These are phyloP conservation scores for Hylaeus anthracinus DNA, from an alignment of 1,140 invertebrate genomes.

Conservation along the genomic window DNA sequence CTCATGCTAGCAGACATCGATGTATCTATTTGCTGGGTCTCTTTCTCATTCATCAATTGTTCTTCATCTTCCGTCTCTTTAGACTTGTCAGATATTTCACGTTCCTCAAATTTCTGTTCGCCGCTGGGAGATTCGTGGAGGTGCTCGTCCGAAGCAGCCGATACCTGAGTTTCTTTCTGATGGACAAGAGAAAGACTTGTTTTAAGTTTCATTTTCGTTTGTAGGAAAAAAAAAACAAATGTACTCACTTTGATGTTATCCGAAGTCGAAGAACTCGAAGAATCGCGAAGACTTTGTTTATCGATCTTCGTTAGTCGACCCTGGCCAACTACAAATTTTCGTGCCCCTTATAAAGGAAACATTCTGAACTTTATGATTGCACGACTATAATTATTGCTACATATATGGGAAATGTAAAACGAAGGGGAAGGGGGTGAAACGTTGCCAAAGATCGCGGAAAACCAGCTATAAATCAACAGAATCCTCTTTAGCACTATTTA, in stretches of 20 bases:
- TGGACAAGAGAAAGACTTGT: background rate
- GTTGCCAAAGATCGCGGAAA: no score
- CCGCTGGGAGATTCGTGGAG: background rate
- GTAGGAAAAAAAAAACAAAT: no score
- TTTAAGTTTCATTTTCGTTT: background rate
- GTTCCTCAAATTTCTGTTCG: background rate
- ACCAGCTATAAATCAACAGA: no score
- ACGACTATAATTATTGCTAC: background rate
- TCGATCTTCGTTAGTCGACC: background rate
- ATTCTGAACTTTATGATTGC: background rate
- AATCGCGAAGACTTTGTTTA: background rate
- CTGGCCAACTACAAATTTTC: background rate
- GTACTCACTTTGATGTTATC: background rate
- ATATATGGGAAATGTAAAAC: no score
- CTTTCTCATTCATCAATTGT: slow-evolving; percentile 40
- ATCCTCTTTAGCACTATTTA: no score
- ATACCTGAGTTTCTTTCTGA: background rate
- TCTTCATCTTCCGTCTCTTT: background rate
- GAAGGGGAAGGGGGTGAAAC: no score
- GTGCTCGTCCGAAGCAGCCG: background rate
- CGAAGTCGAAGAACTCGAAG: no score
- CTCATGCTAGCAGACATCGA: slow-evolving; percentile 56
- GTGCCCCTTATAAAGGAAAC: background rate
- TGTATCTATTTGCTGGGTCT: slow-evolving; percentile 59
- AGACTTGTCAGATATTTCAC: background rate